A percentile compares a stretch with the other conserved stretches of the same genome.
phyloP scores from a whole-genome alignment of 2,888 invertebrate genomes.

The Zygothrica quintamaculata region DNA sequence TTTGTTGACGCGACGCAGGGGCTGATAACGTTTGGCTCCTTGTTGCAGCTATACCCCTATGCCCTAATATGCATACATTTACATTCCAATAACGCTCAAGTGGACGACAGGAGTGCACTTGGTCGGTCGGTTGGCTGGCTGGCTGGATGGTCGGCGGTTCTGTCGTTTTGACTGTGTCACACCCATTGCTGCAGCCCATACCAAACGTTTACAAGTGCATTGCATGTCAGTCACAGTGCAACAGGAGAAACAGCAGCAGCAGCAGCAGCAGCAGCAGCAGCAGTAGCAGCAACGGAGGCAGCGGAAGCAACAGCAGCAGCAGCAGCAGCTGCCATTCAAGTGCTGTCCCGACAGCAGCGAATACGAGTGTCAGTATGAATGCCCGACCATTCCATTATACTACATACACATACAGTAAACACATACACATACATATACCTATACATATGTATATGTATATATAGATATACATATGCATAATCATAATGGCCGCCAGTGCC shows the following conservation, averaged over 20 bases:
- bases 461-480: conserved; percentile 36
- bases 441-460: conserved; percentile 53
- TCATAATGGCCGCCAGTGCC: conserved; percentile 66
- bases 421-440: conserved; percentile 31
- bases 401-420: conserved; percentile 17
- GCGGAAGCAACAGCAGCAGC: conserved; percentile 30
- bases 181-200: too few relatives aligned
- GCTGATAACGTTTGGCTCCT: conserved; percentile 6
- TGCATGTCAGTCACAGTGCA: conserved; percentile 68
- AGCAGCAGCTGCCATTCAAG: conserved; percentile 69
- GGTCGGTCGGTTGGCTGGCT: conserved; percentile 37
- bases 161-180: too few relatives aligned
- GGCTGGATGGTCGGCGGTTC: too few relatives aligned
- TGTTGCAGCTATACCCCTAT: conserved; percentile 21
- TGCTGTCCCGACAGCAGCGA: conserved; percentile 47
- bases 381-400: conserved; percentile 43
- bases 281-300: not conserved
- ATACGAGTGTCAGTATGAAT: conserved; percentile 34
- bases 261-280: conserved; percentile 24
- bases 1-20: conserved; percentile 52
- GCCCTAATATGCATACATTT: conserved; percentile 80
- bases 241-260: conserved; percentile 27
- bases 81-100: conserved; percentile 82
- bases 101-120: conserved; percentile 75
- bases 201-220: conserved; percentile 54